phyloP scores from a whole-genome alignment of 1,140 invertebrate genomes.

The Pentalonia nigronervosa region DNA sequence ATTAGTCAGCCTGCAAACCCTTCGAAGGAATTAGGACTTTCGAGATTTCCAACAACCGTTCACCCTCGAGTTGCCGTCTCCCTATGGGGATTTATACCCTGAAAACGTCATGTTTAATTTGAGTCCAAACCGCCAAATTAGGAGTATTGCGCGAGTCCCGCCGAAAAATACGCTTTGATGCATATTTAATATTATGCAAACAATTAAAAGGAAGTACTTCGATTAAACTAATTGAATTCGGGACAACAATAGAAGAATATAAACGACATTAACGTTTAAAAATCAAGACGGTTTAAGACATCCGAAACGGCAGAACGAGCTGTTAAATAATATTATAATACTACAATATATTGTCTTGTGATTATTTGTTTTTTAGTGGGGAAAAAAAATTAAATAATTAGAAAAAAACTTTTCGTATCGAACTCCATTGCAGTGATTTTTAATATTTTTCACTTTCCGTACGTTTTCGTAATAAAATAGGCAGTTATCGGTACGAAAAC shows the following conservation, averaged over 20 bases:
- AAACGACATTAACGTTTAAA: not conserved
- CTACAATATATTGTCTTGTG: not conserved
- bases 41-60: not conserved
- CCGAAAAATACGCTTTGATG: not conserved
- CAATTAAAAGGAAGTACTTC: not conserved
- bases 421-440: not conserved
- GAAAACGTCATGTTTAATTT: constrained; percentile 39
- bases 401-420: not conserved
- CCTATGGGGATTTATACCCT: not conserved
- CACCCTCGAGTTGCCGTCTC: not conserved
- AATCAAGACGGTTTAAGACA: not conserved
- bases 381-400: not conserved
- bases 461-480: not conserved
- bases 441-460: not conserved
- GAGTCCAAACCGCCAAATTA: not conserved
- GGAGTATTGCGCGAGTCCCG: not conserved
- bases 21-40: constrained; percentile 14
- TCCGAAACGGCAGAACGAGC: not conserved
- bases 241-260: not conserved
- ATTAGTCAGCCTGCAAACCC: not conserved
- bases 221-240: constrained; percentile 29
- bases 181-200: not conserved
- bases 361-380: not conserved
- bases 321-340: not conserved
- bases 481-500: not conserved